Base-by-base conservation (phyloP, 2,113 vertebrate species). In the Sinosuthora webbiana region DNA sequence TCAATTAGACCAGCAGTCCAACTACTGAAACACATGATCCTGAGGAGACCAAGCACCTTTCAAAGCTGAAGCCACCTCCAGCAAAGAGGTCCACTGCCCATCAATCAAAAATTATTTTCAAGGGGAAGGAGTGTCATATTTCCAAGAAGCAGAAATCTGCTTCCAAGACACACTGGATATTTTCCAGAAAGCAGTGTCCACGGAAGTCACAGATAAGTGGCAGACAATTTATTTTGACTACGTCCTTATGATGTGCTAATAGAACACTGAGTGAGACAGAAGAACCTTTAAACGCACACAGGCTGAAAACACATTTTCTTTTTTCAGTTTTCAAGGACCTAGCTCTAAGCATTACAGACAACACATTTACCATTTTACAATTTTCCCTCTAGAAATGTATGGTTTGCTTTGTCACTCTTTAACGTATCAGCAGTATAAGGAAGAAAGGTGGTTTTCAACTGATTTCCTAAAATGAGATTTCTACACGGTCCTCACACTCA, bases 151-250 rank as follows among this genome's bases (percentile, higher is more conserved):
- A 90, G 55, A 91, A 93, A 67, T 31, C 31, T 91, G 33, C 45
- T 74, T 91, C 82, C 62, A 93, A 94, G 57, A 71, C 35, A 62
- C 53, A 50, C 57, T 96, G 93, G 70, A 24, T 83, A 55, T 90
- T 77, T 93, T 94, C 80, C 80, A 92, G 59, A 83, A 82, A 77
- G 78, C 15, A 90, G 27, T 22, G 25, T 60, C 76, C 41, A 76
- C 62, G 65, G 89, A 89, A 91, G 70, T 83, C 71, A 67, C 63
- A 97, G 75, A 92, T 91, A 93, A 91, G 64, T 18, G 37, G 53
- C 45, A 88, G 81, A 93, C 53, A 94, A 35, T 33, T 23, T 96
- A 68, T 84, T 95, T 84, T 83, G 79, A 76, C 75, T 89, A 42
- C 62, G 57, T 71, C 41, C 86, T 89, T 92, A 90, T n/a, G 63